phyloP scores from a whole-genome alignment of 1,140 invertebrate genomes.

The Zaprionus tsacasi region DNA sequence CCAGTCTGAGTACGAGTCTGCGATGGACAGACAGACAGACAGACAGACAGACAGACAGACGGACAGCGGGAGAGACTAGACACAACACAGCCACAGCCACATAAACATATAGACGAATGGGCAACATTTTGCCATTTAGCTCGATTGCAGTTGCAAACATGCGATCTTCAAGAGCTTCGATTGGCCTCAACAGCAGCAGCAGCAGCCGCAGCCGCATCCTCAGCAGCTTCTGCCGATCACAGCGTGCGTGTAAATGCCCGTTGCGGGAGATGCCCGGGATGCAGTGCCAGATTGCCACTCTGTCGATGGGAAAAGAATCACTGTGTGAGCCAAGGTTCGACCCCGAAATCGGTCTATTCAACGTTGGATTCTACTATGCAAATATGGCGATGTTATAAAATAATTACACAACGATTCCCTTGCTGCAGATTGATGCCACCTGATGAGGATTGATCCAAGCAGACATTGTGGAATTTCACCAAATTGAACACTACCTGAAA shows the following conservation, averaged over 20 bases:
- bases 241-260: constrained; percentile 52
- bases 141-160: constrained; percentile 80
- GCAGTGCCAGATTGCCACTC: constrained; percentile 27
- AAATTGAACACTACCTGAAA: neutral
- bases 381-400: constrained; percentile 58
- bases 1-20: constrained; percentile 27
- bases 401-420: constrained; percentile 45
- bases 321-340: constrained; percentile 11
- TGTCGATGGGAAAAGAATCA: constrained; percentile 63
- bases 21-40: constrained; percentile 30
- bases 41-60: constrained; percentile 13
- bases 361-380: constrained; percentile 48
- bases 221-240: constrained; percentile 39
- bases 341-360: constrained; percentile 10
- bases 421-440: neutral
- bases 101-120: constrained; percentile 49
- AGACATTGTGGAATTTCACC: neutral
- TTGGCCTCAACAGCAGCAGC: constrained; percentile 57
- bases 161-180: constrained; percentile 79
- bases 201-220: constrained; percentile 28
- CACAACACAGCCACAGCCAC: constrained; percentile 13
- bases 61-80: constrained; percentile 15
- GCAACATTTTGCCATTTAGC: constrained; percentile 76
- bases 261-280: constrained; percentile 15
- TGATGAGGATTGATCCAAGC: neutral